phyloP scores from a whole-genome alignment of 2,797 vertebrate genomes.

The Mus spretus region DNA sequence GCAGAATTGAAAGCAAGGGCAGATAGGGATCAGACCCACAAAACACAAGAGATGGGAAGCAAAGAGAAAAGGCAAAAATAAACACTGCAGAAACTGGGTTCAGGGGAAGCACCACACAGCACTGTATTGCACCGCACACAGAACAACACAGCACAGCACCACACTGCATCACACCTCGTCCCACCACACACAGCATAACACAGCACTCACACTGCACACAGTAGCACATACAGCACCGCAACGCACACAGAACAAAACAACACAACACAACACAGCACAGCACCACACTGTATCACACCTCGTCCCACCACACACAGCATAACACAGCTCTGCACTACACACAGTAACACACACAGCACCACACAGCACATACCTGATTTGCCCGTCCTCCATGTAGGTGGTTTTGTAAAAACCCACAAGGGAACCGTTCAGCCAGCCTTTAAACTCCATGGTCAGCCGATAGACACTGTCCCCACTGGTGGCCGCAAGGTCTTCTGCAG shows the following conservation, averaged over 20 bases:
- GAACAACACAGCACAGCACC: too few species aligned
- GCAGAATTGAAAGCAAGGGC: not conserved
- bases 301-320: not conserved
- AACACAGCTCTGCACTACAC: not conserved
- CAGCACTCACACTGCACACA: not conserved
- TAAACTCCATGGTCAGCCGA: slow-evolving; percentile 93
- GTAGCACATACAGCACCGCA: not conserved
- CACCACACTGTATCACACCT: too few species aligned
- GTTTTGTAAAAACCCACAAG: slow-evolving; percentile 98
- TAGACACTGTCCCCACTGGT: slow-evolving; percentile 85
- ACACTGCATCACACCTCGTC: too few species aligned
- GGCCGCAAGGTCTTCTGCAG: slow-evolving; percentile 84
- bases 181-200: not conserved
- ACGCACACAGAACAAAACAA: too few species aligned
- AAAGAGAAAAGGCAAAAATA: slow-evolving; percentile 9
- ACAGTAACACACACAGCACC: not conserved
- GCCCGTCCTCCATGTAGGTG: slow-evolving; percentile 91
- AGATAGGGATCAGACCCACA: not conserved
- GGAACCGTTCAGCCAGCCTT: slow-evolving; percentile 95
- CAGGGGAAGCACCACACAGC: not conserved
- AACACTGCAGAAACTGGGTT: slow-evolving; percentile 5
- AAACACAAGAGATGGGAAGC: not conserved
- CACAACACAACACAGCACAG: too few species aligned
- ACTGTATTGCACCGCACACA: too few species aligned
- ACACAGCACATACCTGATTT: slow-evolving; percentile 89